Base-by-base conservation (phyloP, 2,113 vertebrate species). In the Mionectes macconnelli region DNA sequence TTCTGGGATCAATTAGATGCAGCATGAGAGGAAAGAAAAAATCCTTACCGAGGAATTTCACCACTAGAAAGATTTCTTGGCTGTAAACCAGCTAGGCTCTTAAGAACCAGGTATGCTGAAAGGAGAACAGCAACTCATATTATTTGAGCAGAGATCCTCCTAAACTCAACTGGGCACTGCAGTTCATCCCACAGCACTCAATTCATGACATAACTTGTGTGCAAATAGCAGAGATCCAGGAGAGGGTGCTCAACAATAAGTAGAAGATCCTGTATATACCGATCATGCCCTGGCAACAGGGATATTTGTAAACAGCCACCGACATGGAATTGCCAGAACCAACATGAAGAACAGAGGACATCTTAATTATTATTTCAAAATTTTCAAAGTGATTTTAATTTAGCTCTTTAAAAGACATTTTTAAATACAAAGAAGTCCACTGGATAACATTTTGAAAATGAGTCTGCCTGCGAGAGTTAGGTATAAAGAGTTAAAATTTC, bases 221-320 rank as follows among this genome's bases (percentile, higher is more conserved):
- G 84, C 56, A 90, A 82, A 84, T 13, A 90, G 66, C 42, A 64
- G 66, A 85, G 74, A 82, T 81, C 94, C 93, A 95, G 91, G 84
- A 95, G 95, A 95, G 87, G 93, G 91, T 95, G 91, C 96, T 96
- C 84, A 72, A 76, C 66, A 93, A 72, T 91, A 96, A 91, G 81
- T 50, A 85, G 81, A 95, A 73, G 30, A 69, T 85, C 50, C 62
- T 55, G 28, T 6, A 12, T 16, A 4, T 20, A 3, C 9, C 55
- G 44, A 31, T 33, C 27, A 10, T 35, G 18, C 25, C 44, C 69
- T 42, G 44, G 39, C 12, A 74, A 47, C 21, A 35, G 39, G 3
- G 31, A 59, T 30, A 21, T 14, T 52, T 14, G 13, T 62, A 55
- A 27, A 52, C 14, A 50, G 52, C 15, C 44, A 30, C 9, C n/a